Evolutionary conservation across 2,113 vertebrate species (phyloP).

Genomic region (Astur gentilis): DNA sequence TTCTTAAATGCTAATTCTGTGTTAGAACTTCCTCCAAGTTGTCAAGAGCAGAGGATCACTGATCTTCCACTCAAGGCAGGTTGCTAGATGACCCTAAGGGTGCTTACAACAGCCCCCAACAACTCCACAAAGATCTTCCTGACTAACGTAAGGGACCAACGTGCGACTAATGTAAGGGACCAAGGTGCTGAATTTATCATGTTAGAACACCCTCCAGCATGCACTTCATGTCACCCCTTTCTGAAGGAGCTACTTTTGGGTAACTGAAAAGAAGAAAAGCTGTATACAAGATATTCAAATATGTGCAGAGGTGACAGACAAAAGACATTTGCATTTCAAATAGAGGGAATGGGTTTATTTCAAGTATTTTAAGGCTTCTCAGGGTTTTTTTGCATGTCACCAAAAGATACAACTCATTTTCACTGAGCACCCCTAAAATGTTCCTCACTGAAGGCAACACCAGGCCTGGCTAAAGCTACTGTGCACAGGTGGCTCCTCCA

Average conservation of each 20-base stretch:
- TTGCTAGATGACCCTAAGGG: neutral
- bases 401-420: neutral
- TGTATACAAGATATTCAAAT: neutral
- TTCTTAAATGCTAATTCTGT: neutral
- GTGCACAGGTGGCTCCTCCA: neutral
- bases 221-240: neutral
- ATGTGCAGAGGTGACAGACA: neutral
- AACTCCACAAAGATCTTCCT: neutral
- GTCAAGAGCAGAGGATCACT: neutral
- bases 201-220: neutral
- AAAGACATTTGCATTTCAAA: neutral
- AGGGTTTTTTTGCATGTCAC: neutral
- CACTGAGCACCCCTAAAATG: neutral
- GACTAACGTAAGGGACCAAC: neutral
- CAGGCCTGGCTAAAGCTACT: neutral
- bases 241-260: neutral
- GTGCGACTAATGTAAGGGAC: neutral
- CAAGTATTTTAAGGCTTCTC: neutral
- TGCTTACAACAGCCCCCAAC: neutral
- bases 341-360: neutral
- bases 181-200: neutral
- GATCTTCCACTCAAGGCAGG: neutral
- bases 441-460: neutral
- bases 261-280: neutral
- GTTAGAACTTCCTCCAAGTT: neutral